These are phyloP conservation scores for Phoenicopterus ruber DNA, from an alignment of 2,113 vertebrate species.

Conservation along the genomic window DNA sequence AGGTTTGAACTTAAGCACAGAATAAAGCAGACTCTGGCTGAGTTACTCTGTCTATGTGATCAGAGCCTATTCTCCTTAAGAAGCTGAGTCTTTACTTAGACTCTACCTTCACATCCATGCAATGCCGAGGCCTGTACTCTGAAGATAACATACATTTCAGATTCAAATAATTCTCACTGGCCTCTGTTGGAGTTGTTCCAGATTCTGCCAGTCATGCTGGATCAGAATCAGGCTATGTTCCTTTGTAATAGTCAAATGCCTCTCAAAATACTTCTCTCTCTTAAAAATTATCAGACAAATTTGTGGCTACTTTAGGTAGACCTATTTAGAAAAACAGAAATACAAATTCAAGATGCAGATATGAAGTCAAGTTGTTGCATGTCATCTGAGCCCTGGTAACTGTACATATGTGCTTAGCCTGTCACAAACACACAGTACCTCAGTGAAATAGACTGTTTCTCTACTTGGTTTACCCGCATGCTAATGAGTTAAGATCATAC, in stretches of 20 bases:
- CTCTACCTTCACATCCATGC: not conserved
- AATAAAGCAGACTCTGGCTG: not conserved
- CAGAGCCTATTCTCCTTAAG: not conserved
- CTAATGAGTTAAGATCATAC: not conserved
- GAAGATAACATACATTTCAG: not conserved
- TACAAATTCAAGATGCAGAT: not conserved
- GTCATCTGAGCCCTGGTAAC: not conserved
- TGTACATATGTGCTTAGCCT: not conserved
- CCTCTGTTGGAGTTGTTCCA: not conserved
- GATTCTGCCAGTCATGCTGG: not conserved
- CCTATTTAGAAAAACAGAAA: not conserved
- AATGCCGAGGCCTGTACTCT: not conserved
- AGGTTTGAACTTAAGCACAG: not conserved
- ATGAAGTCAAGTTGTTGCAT: not conserved
- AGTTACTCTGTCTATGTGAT: not conserved
- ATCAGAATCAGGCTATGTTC: not conserved
- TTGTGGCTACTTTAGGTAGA: not conserved
- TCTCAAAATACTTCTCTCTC: not conserved
- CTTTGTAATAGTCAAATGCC: not conserved
- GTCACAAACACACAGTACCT: not conserved
- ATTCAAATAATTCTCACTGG: not conserved
- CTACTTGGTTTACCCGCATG: not conserved
- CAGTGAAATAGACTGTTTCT: not conserved
- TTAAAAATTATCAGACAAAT: not conserved
- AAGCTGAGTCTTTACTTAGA: not conserved